Evolutionary conservation across 2,888 invertebrate species (phyloP), one percentile per base, ranked within the genome.

Genomic region (Drosophila melanosoma): DNA sequence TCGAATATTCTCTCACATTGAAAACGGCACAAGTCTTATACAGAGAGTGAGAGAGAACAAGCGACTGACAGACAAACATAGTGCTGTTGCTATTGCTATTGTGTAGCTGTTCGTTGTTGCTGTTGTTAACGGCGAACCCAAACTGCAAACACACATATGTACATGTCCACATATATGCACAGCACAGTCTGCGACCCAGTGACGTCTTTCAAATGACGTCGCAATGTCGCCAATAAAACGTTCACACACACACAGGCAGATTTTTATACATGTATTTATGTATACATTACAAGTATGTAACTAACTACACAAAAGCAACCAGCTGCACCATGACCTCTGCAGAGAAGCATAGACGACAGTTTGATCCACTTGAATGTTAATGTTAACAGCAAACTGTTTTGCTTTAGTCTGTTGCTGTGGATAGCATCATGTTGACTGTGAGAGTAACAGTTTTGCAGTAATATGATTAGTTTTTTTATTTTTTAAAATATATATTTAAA

Each of bases 1-100:
- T 36, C 42, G 29, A 51, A 65, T 65, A 65, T 79, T 79, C 79
- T 70, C 79, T 79, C 79, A 79, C 74, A 79, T 77, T 77, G 65
- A 79, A 79, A 79, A 76, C 79, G 79, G 70, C 76, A 76, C 68
- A 79, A 76, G 64, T 66, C 69, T 77, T 77, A 45, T 54, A 42
- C 49, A n/a, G 26, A 53, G 5, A 49, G 12, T 54, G 33, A 20
- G 29, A 58, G 35, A 38, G 36, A 60, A 36, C 49, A 40, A 59
- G 35, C 10, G 23, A 38, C 49, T 32, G 38, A 32, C 3, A 51
- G 40, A 54, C 53, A 53, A 40, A 59, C 17, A 60, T 26, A 60
- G 57, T n/a, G 32, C 48, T 52, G 20, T 32, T 65, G 42, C 74
- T 74, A 15, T 60, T 63, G 76, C 32, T 59, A 64, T 67, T 77